Conservation (phyloP, 1,140 invertebrate genomes). For the Polypedilum pembai region DNA sequence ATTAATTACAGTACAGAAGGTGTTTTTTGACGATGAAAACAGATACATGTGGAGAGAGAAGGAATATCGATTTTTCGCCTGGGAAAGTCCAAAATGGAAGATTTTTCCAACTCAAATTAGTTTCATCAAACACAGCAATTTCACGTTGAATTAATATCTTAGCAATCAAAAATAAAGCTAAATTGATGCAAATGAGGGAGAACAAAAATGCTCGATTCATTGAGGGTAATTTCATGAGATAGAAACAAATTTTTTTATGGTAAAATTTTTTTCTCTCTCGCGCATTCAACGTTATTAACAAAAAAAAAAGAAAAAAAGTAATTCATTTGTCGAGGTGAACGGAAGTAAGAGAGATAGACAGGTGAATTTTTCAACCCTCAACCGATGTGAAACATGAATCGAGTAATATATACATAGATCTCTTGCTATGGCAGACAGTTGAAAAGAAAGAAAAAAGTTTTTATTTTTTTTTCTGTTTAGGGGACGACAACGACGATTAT, state of each 20-base stretch:
- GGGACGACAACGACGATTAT: neutral
- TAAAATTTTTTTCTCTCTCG: neutral
- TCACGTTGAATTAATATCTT: too few relatives aligned
- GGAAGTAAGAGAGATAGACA: constrained; percentile 3
- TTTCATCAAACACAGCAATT: too few relatives aligned
- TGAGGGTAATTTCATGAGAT: neutral
- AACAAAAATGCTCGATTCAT: neutral
- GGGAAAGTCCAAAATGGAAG: too few relatives aligned
- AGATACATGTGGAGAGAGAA: neutral
- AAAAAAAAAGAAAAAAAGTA: neutral
- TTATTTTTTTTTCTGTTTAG: neutral
- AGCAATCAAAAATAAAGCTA: neutral
- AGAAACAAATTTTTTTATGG: too few relatives aligned
- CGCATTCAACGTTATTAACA: neutral
- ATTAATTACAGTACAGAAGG: neutral
- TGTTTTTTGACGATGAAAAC: neutral
- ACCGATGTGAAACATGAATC: constrained; percentile 7
- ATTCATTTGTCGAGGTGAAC: neutral
- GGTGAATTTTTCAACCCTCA: constrained; percentile 27
- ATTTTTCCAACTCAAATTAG: too few relatives aligned
- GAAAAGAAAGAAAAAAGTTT: neutral
- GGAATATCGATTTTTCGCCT: neutral
- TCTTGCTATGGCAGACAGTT: neutral
- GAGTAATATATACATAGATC: neutral
- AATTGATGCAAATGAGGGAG: neutral